Base-by-base conservation (phyloP, 2,797 vertebrate species). In the Cheirogaleus major region DNA sequence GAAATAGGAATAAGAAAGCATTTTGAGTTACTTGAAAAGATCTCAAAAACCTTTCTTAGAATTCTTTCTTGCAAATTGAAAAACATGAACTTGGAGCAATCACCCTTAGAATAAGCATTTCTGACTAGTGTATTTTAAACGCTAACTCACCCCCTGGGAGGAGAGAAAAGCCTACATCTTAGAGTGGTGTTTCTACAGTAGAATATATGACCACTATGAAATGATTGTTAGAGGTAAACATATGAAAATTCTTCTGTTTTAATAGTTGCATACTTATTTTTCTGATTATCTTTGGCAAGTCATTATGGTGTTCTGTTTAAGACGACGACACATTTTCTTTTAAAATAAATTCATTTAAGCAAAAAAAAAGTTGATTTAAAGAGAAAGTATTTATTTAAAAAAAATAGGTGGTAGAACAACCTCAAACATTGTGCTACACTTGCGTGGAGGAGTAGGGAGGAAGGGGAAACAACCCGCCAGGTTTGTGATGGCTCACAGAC, bases 111-210 rank as follows among this genome's bases (percentile, higher is more conserved):
- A 76, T 25, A 80, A 86, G n/a, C 41, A 43, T 92, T 94, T 86
- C 73, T 96, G 75, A 48, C 50, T 82, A 63, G 80, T 50, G 63
- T 85, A 63, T 89, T 92, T 93, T 89, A 87, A 86, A 75, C 84
- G 84, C 50, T 79, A 93, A 82, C 50, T 91, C 63, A 76, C 3
- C 30, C 48, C 43, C 52, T 61, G n/a, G 78, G 55, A 75, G 52
- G 52, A 63, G 41, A 78, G 55, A 43, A 55, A 41, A 52, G 23
- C 41, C 45, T 9, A 6, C 18, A 27, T 65, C 45, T 48, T 20
- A 43, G 30, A 83, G 48, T n/a, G 4, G 38, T 3, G 5, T 89
- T 97, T 96, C 80, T 18, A 38, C 55, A 61, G 41, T 27, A 27
- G 15, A 70, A 30, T 11, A 18, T 15, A 43, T 14, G 27, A 15